phyloP scores from a whole-genome alignment of 2,888 invertebrate genomes.

The Cheilosia variabilis region DNA sequence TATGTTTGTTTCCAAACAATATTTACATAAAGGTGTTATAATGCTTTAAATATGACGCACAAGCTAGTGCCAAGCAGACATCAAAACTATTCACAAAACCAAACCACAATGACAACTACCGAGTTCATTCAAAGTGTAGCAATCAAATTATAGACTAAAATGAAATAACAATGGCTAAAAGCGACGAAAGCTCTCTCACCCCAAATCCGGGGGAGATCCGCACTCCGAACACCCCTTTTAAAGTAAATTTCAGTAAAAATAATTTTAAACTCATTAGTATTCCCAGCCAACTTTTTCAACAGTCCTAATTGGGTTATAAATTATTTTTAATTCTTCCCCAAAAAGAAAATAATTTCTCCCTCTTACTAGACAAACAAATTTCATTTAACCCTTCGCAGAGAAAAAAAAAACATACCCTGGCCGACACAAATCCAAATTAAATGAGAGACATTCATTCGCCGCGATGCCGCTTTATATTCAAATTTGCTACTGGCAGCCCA shows the following conservation, averaged over 20 bases:
- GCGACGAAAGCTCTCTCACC: too few species aligned
- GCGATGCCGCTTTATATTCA: conserved; percentile 49
- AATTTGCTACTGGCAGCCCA: conserved; percentile 15
- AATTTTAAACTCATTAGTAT: neutral
- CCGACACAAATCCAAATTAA: conserved; percentile 60
- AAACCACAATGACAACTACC: too few species aligned
- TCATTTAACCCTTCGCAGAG: neutral
- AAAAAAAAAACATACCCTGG: neutral
- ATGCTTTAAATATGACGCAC: too few species aligned
- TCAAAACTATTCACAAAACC: too few species aligned
- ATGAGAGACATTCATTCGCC: conserved; percentile 57
- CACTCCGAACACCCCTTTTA: too few species aligned
- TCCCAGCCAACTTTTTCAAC: neutral
- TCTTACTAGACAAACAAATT: neutral
- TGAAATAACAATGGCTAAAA: too few species aligned
- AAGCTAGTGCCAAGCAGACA: too few species aligned
- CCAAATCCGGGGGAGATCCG: too few species aligned
- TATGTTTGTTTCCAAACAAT: too few species aligned
- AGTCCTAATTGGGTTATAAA: conserved; percentile 26
- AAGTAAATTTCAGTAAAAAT: neutral
- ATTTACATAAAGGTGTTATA: too few species aligned
- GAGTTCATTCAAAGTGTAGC: too few species aligned
- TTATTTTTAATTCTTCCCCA: conserved; percentile 6
- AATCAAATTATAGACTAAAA: too few species aligned
- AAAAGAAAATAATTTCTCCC: neutral